Base-by-base conservation (phyloP, 2,797 vertebrate genomes). In the Loris lydekkerianus region DNA sequence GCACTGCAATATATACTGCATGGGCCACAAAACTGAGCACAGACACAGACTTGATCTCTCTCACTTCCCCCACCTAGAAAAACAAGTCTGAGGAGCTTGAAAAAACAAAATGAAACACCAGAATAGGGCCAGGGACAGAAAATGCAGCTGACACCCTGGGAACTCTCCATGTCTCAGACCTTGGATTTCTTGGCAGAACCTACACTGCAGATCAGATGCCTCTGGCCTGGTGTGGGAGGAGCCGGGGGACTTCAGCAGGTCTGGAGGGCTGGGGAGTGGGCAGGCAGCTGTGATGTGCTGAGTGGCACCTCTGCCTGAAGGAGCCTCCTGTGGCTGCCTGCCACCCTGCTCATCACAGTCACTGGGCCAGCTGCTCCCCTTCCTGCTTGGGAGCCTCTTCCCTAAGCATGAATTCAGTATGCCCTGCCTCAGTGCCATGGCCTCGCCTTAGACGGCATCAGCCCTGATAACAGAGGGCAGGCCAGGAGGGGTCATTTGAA, bases 401-500 rank as follows among this genome's bases (percentile, higher is more conserved):
- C 82, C 63, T 89, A 88, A 94, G 80, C 70, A 49, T 25, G 70
- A 77, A 73, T 81, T 80, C 92, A 37, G 34, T 1, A 40, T 56
- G 17, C 21, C 31, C 21, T 10, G 81, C 46, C 90, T 61, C 5
- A 25, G 60, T 56, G 78, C 84, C 70, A 75, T 7, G 4, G 40
- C 82, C 92, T 91, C 5, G 29, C 63, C 82, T 69, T 53, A 72
- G 67, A 70, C 29, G 34, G 75, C 65, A 87, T 69, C 61, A 94
- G 67, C 40, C 56, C 49, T 4, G 67, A 70, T 31, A 69, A 29
- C 61, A 82, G 67, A 91, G 92, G n/a, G 72, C 18, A 82, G 72
- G 87, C 37, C 84, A 65, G 82, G 93, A 67, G 21, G 23, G 82
- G 86, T 61, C 67, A 43, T 78, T 31, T 18, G 93, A 94, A 60